Evolutionary conservation across 2,113 vertebrate species (phyloP).

Genomic region (Aramus guarauna): DNA sequence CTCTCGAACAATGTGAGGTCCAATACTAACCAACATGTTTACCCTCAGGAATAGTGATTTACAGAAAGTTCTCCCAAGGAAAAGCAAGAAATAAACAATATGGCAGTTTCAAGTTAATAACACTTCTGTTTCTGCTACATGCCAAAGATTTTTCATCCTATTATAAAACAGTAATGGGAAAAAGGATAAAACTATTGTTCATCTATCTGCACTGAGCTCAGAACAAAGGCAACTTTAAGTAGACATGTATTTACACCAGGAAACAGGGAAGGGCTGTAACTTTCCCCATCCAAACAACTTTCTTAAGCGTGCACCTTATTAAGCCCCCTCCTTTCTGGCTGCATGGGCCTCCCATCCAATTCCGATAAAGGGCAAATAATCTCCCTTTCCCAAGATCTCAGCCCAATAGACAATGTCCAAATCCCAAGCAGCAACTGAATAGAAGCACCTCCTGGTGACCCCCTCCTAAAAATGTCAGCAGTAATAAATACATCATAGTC

Average conservation of each 20-base stretch:
- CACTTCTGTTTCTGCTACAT: background rate
- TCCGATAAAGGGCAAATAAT: background rate
- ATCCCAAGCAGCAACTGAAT: background rate
- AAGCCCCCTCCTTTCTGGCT: background rate
- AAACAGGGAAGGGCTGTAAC: background rate
- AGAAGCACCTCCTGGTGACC: background rate
- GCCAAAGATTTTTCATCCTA: background rate
- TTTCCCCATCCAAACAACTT: background rate
- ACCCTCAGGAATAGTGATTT: background rate
- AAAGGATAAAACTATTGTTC: background rate
- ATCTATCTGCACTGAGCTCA: background rate
- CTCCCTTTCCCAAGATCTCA: background rate
- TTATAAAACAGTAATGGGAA: background rate
- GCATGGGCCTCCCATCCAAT: background rate
- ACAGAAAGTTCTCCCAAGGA: background rate
- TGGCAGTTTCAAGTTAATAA: background rate
- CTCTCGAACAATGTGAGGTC: background rate
- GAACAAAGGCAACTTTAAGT: background rate
- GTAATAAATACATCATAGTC: background rate
- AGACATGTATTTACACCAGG: background rate
- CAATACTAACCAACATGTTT: background rate
- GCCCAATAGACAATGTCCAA: background rate
- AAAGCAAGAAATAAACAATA: background rate
- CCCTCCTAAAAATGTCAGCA: background rate
- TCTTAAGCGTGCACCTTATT: background rate